phyloP scores from a whole-genome alignment of 37 sponge, comb jelly and placozoan species.

The Aplysina aerophoba region DNA sequence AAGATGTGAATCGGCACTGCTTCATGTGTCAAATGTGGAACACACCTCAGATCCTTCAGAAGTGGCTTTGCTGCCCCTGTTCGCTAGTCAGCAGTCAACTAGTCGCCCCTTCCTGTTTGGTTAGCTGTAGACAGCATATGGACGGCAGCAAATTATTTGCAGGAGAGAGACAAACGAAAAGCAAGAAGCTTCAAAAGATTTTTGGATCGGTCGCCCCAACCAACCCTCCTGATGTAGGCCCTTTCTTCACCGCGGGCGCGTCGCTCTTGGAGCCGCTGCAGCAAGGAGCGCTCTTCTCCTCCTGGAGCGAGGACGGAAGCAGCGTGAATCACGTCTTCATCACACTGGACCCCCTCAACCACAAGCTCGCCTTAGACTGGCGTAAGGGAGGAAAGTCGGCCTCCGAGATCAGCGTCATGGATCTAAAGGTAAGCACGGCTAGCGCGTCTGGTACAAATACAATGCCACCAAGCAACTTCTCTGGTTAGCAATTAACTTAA shows the following conservation, averaged over 20 bases:
- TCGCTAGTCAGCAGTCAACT: too few species aligned
- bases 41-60: too few species aligned
- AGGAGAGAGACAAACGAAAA: background rate
- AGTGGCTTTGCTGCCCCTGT: too few species aligned
- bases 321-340: constrained; percentile 12
- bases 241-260: background rate
- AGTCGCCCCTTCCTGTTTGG: too few species aligned
- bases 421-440: background rate
- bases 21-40: too few species aligned
- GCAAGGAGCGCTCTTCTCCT: constrained; percentile 20
- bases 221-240: constrained; percentile 5
- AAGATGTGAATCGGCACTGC: too few species aligned
- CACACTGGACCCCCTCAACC: constrained; percentile 15
- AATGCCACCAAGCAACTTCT: too few species aligned
- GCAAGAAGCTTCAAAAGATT: constrained; percentile 26
- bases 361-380: constrained; percentile 17
- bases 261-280: background rate
- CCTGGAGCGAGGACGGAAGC: background rate
- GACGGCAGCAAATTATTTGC: too few species aligned
- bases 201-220: background rate
- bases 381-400: background rate
- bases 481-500: too few species aligned
- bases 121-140: too few species aligned
- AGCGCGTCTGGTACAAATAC: too few species aligned
- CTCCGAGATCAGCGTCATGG: background rate